Percentiles rank a stretch among this genome's conserved stretches.
phyloP scores from a whole-genome alignment of 2,797 vertebrate genomes.

The Rhinella marina region DNA sequence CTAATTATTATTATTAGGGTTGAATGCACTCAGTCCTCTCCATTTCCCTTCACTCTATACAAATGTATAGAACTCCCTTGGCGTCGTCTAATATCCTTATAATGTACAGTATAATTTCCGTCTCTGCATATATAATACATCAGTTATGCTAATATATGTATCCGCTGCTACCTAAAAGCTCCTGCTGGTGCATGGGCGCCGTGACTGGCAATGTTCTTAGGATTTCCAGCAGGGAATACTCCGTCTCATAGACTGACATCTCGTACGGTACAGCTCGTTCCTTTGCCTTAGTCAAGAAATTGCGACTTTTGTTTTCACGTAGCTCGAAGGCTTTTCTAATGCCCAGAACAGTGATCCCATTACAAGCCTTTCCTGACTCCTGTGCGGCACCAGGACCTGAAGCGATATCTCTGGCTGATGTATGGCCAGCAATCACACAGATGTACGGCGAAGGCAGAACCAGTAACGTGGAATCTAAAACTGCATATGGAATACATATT shows the following conservation, averaged over 20 bases:
- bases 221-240: background rate
- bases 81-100: background rate
- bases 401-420: background rate
- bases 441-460: conserved; percentile 71
- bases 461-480: conserved; percentile 82
- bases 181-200: background rate
- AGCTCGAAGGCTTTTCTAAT: background rate
- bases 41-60: background rate
- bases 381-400: conserved; percentile 2
- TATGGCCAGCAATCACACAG: conserved; percentile 60
- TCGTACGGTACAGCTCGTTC: background rate
- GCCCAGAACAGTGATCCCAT: background rate
- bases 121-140: conserved; percentile 14
- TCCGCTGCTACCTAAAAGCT: background rate
- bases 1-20: background rate
- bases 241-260: background rate
- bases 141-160: conserved; percentile 1
- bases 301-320: background rate
- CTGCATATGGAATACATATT: conserved; percentile 78
- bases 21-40: too few species aligned
- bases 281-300: background rate
- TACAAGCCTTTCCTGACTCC: background rate
- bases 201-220: background rate
- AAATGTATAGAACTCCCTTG: background rate
- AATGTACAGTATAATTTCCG: background rate